These are phyloP conservation scores for Oryzias sinensis DNA, from an alignment of 2,797 vertebrate species.

Conservation along the genomic window DNA sequence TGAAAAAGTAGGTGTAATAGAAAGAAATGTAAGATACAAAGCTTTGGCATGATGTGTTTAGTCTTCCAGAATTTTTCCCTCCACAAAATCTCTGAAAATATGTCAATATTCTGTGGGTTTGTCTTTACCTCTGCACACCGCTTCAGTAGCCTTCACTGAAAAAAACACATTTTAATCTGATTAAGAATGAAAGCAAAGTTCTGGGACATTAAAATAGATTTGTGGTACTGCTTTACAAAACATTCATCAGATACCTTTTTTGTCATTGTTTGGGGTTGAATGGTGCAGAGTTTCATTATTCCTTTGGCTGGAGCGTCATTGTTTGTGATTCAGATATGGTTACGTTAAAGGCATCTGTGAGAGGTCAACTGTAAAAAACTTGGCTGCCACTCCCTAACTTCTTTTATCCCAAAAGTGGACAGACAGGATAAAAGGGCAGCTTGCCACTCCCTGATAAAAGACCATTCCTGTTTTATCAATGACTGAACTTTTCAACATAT, in stretches of 20 bases:
- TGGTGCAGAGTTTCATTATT: constrained; percentile 49
- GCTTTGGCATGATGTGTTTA: no score
- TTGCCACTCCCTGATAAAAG: not conserved
- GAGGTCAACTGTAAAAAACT: not conserved
- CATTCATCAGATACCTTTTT: not conserved
- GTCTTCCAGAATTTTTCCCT: no score
- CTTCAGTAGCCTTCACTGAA: no score
- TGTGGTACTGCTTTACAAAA: no score
- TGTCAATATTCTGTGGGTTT: no score
- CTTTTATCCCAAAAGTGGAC: constrained; percentile 5
- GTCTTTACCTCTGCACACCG: no score
- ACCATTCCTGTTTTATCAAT: not conserved
- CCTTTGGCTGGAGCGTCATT: constrained; percentile 33
- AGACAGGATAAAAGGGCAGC: not conserved
- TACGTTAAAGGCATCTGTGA: constrained; percentile 22
- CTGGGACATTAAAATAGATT: no score
- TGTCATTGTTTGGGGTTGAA: not conserved
- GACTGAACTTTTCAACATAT: not conserved
- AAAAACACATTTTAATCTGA: no score
- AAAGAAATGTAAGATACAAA: no score
- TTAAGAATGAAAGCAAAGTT: no score
- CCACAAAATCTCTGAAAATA: no score
- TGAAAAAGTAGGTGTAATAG: no score
- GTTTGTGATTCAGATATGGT: constrained; percentile 14
- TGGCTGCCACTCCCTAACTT: constrained; percentile 51